Conservation (phyloP, 2,888 invertebrate genomes). For the Oxycera nigricornis region DNA sequence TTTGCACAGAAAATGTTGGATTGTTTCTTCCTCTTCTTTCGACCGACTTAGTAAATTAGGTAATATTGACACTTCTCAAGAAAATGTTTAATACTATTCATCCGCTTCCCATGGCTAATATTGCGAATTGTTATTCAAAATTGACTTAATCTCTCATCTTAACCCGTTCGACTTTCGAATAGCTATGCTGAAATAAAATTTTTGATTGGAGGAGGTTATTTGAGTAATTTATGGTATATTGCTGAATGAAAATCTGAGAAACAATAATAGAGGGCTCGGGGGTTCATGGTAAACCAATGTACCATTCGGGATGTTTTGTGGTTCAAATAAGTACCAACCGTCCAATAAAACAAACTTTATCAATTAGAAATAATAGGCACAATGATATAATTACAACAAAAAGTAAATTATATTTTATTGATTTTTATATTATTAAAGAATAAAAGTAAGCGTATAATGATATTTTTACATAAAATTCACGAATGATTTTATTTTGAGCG, state of each 20-base stretch:
- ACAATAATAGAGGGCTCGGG: background rate
- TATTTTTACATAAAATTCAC: too few relatives aligned
- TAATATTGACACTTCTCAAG: too few relatives aligned
- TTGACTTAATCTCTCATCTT: too few relatives aligned
- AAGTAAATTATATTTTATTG: background rate
- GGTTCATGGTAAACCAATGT: background rate
- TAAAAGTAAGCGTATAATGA: background rate
- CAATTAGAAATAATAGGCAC: background rate
- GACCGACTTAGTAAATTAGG: too few relatives aligned
- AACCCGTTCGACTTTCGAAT: background rate
- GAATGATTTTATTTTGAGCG: too few relatives aligned
- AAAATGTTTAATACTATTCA: too few relatives aligned
- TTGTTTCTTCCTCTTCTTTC: too few relatives aligned
- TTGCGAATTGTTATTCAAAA: too few relatives aligned
- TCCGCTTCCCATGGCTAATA: too few relatives aligned
- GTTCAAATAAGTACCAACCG: background rate
- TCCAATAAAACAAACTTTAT: background rate
- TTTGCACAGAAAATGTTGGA: too few relatives aligned
- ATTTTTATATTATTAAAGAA: background rate
- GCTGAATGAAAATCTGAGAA: background rate
- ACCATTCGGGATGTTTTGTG: background rate
- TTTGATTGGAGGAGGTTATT: background rate
- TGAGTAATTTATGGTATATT: background rate
- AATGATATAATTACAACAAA: background rate
- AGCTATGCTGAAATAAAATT: background rate